Evolutionary conservation across 2,797 vertebrate genomes (phyloP).

Genomic region (Myotis daubentonii): DNA sequence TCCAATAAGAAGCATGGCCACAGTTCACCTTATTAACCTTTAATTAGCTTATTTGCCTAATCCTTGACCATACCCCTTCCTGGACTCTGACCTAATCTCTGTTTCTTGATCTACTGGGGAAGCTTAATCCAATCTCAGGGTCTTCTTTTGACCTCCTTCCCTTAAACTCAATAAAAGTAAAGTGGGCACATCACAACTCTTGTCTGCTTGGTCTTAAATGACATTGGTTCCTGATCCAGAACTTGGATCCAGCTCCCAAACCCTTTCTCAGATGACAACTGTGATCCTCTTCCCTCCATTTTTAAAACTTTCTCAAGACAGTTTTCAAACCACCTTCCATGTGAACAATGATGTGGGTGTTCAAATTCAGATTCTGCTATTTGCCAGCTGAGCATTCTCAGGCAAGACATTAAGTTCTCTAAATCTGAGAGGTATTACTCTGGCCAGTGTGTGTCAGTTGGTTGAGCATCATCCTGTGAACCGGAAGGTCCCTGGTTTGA

Average conservation of each 20-base stretch:
- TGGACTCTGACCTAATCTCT: background rate
- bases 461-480: too few relatives aligned
- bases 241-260: background rate
- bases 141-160: background rate
- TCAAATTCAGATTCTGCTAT: background rate
- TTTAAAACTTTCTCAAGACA: background rate
- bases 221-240: background rate
- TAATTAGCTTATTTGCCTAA: background rate
- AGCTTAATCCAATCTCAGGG: background rate
- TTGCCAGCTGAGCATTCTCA: background rate
- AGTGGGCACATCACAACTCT: background rate
- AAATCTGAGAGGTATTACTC: background rate
- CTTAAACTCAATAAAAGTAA: background rate
- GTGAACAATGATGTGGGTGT: background rate
- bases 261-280: background rate
- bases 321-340: background rate
- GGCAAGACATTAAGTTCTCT: background rate
- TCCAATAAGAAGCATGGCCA: background rate
- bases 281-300: background rate
- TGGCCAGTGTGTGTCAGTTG: too few relatives aligned
- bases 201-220: background rate
- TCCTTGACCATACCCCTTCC: rapidly evolving
- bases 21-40: background rate
- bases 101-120: background rate
- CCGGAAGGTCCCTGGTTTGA: too few relatives aligned